Conservation (phyloP, 2,888 invertebrate species). For the Pharmacophagus antenor region DNA sequence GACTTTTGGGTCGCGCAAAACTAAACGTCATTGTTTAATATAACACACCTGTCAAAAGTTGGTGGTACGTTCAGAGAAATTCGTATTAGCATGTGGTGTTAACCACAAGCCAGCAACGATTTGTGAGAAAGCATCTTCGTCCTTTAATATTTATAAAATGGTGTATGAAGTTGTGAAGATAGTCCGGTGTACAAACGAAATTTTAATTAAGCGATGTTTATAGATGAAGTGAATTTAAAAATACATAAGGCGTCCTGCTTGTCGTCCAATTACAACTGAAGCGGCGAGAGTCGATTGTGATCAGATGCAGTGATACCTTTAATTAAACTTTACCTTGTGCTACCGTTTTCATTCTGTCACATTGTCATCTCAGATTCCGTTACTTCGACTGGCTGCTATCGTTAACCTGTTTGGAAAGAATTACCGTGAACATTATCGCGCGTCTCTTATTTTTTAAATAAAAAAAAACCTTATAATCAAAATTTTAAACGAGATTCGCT, state of each 20-base stretch:
- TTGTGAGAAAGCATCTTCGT: constrained; percentile 55
- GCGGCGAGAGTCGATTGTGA: constrained; percentile 48
- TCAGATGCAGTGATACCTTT: constrained; percentile 66
- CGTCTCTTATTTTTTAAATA: background rate
- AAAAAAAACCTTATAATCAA: no score
- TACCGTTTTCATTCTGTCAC: constrained; percentile 57
- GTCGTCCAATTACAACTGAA: constrained; percentile 57
- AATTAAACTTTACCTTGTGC: constrained; percentile 72
- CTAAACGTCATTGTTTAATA: constrained; percentile 45
- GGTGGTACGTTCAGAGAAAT: constrained; percentile 49
- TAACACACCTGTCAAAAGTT: constrained; percentile 49
- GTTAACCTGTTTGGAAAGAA: constrained; percentile 42
- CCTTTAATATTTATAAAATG: constrained; percentile 43
- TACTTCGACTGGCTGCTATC: constrained; percentile 50
- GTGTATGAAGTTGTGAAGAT: constrained; percentile 42
- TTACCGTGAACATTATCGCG: constrained; percentile 9
- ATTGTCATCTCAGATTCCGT: constrained; percentile 58
- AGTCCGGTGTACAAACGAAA: constrained; percentile 34
- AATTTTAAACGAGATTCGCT: background rate
- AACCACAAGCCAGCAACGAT: constrained; percentile 39
- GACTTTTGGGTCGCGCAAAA: constrained; percentile 55
- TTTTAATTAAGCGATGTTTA: constrained; percentile 50
- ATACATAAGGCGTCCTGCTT: constrained; percentile 53
- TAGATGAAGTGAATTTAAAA: constrained; percentile 49
- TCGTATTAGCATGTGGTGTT: constrained; percentile 55